phyloP scores from a whole-genome alignment of 2,113 vertebrate species.

The Syngnathus typhle region DNA sequence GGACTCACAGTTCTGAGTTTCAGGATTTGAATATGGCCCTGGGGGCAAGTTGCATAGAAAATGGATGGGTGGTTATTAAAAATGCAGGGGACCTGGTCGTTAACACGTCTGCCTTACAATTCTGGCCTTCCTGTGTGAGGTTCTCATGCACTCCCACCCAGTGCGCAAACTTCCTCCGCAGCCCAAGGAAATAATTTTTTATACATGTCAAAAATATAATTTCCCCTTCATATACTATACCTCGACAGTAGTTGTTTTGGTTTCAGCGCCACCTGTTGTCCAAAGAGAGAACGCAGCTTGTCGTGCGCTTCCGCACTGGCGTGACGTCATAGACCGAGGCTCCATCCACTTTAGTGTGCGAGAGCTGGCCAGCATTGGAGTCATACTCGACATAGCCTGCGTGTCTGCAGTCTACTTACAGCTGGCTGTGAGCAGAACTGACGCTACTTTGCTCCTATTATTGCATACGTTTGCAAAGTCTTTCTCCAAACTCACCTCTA shows the following conservation, averaged over 20 bases:
- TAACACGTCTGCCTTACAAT: not conserved
- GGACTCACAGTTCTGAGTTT: not conserved
- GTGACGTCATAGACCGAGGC: conserved; percentile 3
- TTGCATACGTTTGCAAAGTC: conserved; percentile 4
- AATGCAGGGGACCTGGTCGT: not conserved
- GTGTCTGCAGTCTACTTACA: conserved; percentile 85
- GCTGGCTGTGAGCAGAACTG: conserved; percentile 85
- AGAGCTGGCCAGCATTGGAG: conserved; percentile 35
- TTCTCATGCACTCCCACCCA: not conserved
- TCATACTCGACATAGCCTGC: conserved; percentile 81
- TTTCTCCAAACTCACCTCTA: not conserved
- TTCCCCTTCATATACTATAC: not conserved
- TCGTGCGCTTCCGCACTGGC: not conserved
- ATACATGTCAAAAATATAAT: not conserved
- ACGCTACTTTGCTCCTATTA: conserved; percentile 42
- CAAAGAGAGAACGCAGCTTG: not conserved
- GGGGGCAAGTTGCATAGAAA: too few species aligned
- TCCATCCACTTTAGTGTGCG: conserved; percentile 8
- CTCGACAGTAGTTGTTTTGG: not conserved
- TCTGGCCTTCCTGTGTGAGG: not conserved
- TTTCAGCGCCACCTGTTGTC: not conserved
- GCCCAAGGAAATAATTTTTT: too few species aligned
- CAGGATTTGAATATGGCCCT: not conserved
- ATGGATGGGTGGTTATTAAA: not conserved
- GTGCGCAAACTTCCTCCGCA: too few species aligned